Conservation (phyloP, 2,888 invertebrate genomes). For the Aspidiotus rigidus region DNA sequence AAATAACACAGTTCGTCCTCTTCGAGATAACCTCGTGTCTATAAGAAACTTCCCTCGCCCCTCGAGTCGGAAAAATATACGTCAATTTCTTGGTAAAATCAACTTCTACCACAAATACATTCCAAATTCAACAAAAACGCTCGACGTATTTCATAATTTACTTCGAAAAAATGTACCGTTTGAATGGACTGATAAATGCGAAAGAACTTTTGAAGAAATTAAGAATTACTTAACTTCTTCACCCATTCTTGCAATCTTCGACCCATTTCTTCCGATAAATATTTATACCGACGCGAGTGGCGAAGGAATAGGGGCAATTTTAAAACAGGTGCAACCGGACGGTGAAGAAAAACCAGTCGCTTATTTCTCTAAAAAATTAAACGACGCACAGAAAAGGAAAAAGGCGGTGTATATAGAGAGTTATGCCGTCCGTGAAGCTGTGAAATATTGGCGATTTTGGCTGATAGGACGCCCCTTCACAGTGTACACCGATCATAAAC, state of each 20-base stretch:
- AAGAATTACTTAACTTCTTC: constrained; percentile 1
- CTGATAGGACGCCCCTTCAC: too few relatives aligned
- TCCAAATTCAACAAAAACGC: background rate
- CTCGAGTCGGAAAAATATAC: background rate
- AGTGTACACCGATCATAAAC: background rate
- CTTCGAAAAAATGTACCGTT: background rate
- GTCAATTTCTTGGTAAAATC: too few relatives aligned
- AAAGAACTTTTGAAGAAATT: constrained; percentile 1
- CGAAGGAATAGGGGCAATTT: too few relatives aligned
- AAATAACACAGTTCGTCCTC: background rate
- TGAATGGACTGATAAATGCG: background rate
- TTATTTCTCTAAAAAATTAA: too few relatives aligned
- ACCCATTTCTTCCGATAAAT: background rate
- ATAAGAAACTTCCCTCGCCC: too few relatives aligned
- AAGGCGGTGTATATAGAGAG: constrained; percentile 2
- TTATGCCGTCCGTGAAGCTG: too few relatives aligned
- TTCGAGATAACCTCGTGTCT: constrained; percentile 4
- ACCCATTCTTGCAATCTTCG: background rate
- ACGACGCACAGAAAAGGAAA: too few relatives aligned
- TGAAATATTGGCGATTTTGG: too few relatives aligned
- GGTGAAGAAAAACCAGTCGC: constrained; percentile 1
- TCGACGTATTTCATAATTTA: too few relatives aligned
- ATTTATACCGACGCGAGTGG: background rate
- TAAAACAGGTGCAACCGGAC: background rate
- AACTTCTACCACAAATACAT: too few relatives aligned